Evolutionary conservation across 2,888 invertebrate genomes (phyloP), one percentile per base, ranked within the genome.

Genomic region (Meteorus cinctellus): DNA sequence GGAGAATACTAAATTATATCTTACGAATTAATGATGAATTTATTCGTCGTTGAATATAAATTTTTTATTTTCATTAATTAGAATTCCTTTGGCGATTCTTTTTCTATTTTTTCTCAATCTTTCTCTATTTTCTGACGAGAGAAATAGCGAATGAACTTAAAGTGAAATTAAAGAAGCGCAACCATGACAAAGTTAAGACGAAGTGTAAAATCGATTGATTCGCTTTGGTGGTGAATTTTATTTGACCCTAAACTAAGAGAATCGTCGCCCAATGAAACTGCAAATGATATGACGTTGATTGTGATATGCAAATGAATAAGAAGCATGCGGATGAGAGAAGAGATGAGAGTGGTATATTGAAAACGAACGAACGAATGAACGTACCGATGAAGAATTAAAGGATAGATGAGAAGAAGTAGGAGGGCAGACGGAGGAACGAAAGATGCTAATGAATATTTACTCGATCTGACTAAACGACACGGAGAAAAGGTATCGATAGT

Each of bases 361-460:
- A 48, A n/a, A 48, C 6, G 55, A 55, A 19, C 6, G n/a, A 55
- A 24, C 55, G 55, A 48, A 34, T 34, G 34, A 41, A 41, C 41
- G 19, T 34, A 34, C 1, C 55, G 19, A 55, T 55, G 55, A 55
- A 55, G n/a, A 55, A 55, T 19, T 4, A 24, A 55, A 41, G n/a
- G 72, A 16, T 59, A 27, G 72, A 62, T 29, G 36, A 34, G 51
- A 70, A 69, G 75, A 48, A 75, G 60, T 74, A 66, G 77, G 77
- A 73, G 75, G 70, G 1, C 19, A 55, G 55, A 55, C 55, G 74
- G 48, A 36, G 69, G 36, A 68, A 41, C 36, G 66, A 29, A 72
- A 68, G 75, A 78, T 81, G 81, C 82, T 88, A 88, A 88, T 88
- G 88, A 88, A 88, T 88, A 88, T 88, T 88, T 88, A 88, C 85